Evolutionary conservation across 2,888 invertebrate species (phyloP), one percentile per base, ranked within the genome.

Genomic region (Dryobota labecula): DNA sequence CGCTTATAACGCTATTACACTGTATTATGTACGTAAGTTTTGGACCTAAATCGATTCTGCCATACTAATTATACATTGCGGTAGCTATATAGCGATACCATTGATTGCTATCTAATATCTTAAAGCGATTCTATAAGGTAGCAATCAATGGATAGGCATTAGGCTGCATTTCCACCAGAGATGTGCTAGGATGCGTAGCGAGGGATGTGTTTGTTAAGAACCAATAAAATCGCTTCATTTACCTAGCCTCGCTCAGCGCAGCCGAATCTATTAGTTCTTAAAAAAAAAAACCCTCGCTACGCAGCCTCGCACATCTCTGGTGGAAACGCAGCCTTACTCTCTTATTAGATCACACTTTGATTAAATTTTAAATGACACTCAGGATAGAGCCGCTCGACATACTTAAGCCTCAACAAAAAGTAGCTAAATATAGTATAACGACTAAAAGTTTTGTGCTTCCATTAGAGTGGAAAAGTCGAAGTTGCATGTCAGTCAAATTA

Each of bases 61-160:
- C 20, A 38, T 54, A 61, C 64, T 68, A 68, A 65, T 78, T 68
- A 63, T 38, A 62, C 58, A 62, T 63, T 27, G 61, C 7, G 51
- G 41, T 56, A 38, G 49, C n/a, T 47, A n/a, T n/a, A n/a, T n/a
- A 58, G 13, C 27, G 56, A 41, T 65, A 38, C n/a, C 54, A 63
- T 65, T 66, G 51, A 73, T 49, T 49, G 33, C 47, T 60, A 63
- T 47, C 71, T 71, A 73, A 49, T 74, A 66, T 13, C 61, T 54
- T 73, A 64, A 73, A 65, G 27, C 24, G 38, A 78, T 61, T 62
- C 63, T 53, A 47, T 63, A 41, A 30, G 18, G 30, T 51, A 60
- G 53, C n/a, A 51, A 43, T 53, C 57, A 30, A 62, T 79, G n/a
- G 30, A 57, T 54, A 49, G 6, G 47, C 20, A 43, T 43, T n/a